These are phyloP conservation scores for Caenorhabditis sulstoni DNA, from an alignment of 2,888 invertebrate species.

Conservation along the genomic window DNA sequence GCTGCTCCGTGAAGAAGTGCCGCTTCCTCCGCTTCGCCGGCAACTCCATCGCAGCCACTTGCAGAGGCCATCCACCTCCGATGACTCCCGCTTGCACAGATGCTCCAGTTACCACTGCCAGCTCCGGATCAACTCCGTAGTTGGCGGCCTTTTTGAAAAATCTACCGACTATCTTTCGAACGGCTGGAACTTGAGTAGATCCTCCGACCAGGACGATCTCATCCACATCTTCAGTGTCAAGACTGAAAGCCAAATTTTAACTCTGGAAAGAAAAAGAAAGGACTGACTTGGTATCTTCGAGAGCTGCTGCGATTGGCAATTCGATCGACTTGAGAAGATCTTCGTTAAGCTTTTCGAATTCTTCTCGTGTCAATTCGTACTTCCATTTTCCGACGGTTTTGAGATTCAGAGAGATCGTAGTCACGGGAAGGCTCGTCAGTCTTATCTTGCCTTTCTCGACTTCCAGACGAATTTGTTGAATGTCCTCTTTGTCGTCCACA, in stretches of 20 bases:
- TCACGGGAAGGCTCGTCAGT: slow-evolving; percentile 58
- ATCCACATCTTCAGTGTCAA: slow-evolving; percentile 81
- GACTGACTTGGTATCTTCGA: slow-evolving; percentile 80
- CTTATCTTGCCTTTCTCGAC: slow-evolving; percentile 82
- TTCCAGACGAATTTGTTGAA: slow-evolving; percentile 81
- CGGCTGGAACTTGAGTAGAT: slow-evolving; percentile 82
- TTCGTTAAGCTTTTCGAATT: slow-evolving; percentile 82
- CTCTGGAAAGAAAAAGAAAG: neutral
- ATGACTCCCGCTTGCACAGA: slow-evolving; percentile 83
- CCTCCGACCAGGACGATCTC: slow-evolving; percentile 83
- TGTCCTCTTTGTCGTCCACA: slow-evolving; percentile 81
- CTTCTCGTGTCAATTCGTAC: slow-evolving; percentile 80
- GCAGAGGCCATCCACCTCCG: slow-evolving; percentile 83
- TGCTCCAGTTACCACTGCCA: slow-evolving; percentile 83
- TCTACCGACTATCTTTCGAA: slow-evolving; percentile 81
- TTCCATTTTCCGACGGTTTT: slow-evolving; percentile 77
- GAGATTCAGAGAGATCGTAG: slow-evolving; percentile 79
- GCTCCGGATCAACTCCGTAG: slow-evolving; percentile 82
- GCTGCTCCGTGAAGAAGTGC: slow-evolving; percentile 75
- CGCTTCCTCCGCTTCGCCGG: slow-evolving; percentile 74
- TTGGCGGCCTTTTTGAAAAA: slow-evolving; percentile 81
- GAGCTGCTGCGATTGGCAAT: slow-evolving; percentile 82
- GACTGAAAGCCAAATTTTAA: slow-evolving; percentile 30
- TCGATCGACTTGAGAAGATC: slow-evolving; percentile 82
- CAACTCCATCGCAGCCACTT: slow-evolving; percentile 81